Percentiles rank a stretch among this genome's conserved stretches.
These are phyloP conservation scores for Acromyrmex charruanus DNA, from an alignment of 1,140 invertebrate genomes.

Conservation along the genomic window DNA sequence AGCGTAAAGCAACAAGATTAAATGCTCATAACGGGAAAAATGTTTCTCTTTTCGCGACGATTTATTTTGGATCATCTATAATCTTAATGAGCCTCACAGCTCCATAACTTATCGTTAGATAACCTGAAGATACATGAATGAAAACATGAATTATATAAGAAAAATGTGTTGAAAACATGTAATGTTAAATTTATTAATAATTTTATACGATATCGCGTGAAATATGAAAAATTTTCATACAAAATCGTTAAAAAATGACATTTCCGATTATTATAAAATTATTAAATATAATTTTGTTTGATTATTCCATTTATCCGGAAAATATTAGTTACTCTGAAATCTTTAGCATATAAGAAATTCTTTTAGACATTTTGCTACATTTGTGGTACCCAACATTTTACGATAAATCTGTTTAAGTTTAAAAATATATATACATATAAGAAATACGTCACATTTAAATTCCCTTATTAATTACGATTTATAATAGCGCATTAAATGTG, in stretches of 20 bases:
- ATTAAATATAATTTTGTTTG: slow-evolving; percentile 1
- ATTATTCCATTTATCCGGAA: neutral
- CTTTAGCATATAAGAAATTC: neutral
- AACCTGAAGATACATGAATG: neutral
- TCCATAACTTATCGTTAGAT: neutral
- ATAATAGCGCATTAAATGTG: neutral
- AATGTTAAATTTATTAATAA: slow-evolving; percentile 3
- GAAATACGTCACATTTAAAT: neutral
- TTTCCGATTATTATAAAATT: neutral
- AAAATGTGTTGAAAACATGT: neutral
- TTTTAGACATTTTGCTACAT: neutral
- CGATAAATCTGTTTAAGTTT: neutral
- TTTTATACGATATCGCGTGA: neutral
- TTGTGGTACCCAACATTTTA: neutral
- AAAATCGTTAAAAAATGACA: neutral
- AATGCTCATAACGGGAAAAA: neutral
- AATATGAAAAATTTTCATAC: neutral
- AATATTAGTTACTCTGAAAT: neutral
- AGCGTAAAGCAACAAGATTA: neutral
- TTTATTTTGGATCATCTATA: slow-evolving; percentile 5
- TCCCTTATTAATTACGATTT: neutral
- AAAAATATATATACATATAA: neutral
- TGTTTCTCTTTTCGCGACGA: neutral
- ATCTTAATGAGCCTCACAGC: neutral
- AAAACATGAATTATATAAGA: neutral